Evolutionary conservation across 2,888 invertebrate species (phyloP), one percentile per base, ranked within the genome.

Genomic region (Cerceris rybyensis): DNA sequence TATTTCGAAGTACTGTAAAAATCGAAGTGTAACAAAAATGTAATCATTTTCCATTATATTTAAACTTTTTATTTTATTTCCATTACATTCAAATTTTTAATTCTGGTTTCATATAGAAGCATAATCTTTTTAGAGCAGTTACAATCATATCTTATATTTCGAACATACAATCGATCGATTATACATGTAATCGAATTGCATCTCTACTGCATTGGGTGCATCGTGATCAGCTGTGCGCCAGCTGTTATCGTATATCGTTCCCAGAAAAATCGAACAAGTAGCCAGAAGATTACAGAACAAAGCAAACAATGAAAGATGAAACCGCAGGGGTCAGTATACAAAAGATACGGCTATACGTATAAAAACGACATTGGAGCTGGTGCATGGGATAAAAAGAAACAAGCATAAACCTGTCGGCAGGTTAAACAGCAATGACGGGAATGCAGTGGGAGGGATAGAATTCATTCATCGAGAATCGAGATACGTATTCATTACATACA

Each of bases 391-490:
- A 49, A 66, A 49, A 49, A 54, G 41, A 57, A 43, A 60, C 14
- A 66, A 28, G 14, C 16, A n/a, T 14, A 70, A 75, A 66, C 54
- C 39, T 50, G 71, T 41, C 41, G 64, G 17, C 54, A 50, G 46
- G 11, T 78, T 68, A 76, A 14, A 57, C n/a, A 46, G 52, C 7
- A 50, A 58, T 43, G 16, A 60, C 42, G 14, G 14, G 55, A 50
- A 59, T 28, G 39, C 52, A 14, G 63, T 59, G 58, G 55, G 68
- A 75, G 49, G 70, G 55, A 39, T 2, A 58, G 57, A 59, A 70
- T 81, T 80, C 85, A 85, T 85, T 86, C 86, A 88, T 89, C 80
- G 80, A 72, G 78, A 85, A 78, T 72, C 41, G 61, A 61, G 67
- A 72, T 70, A 66, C 41, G 70, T 16, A 41, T 73, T 74, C 58